A percentile compares a stretch with the other conserved stretches of the same genome.
Conservation (phyloP, 2,797 vertebrate species). For the Myotis myotis region DNA sequence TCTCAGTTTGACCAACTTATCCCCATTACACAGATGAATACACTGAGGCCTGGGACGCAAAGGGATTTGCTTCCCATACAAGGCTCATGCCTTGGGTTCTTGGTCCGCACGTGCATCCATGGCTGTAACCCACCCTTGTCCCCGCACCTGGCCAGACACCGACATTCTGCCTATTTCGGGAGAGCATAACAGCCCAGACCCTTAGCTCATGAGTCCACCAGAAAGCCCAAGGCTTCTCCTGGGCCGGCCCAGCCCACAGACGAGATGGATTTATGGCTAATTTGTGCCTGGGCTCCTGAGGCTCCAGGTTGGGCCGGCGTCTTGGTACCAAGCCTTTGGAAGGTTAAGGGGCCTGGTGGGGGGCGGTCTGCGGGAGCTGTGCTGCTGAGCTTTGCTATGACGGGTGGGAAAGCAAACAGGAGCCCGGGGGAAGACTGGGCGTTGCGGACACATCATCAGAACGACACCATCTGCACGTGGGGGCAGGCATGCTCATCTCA, state of each 20-base stretch:
- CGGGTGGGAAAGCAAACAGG: not conserved
- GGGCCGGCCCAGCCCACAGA: not conserved
- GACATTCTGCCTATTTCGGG: not conserved
- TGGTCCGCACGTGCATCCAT: not conserved
- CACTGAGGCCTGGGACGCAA: not conserved
- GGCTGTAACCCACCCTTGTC: not conserved
- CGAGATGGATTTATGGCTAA: constrained; percentile 1
- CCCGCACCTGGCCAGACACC: not conserved
- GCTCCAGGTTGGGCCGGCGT: not conserved
- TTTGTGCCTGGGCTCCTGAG: not conserved
- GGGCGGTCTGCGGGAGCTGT: not conserved
- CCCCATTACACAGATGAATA: not conserved
- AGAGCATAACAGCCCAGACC: not conserved
- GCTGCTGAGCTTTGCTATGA: not conserved
- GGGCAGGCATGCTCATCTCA: not conserved
- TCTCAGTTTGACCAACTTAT: accelerated
- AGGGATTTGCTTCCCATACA: not conserved
- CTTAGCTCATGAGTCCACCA: accelerated
- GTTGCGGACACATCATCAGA: not conserved
- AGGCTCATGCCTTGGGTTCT: not conserved
- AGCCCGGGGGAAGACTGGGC: not conserved
- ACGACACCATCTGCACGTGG: not conserved
- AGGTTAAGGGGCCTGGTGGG: not conserved
- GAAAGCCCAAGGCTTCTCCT: not conserved
- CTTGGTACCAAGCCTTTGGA: not conserved